phyloP scores from a whole-genome alignment of 37 sponge, comb jelly and placozoan genomes.

The Geodia barretti region DNA sequence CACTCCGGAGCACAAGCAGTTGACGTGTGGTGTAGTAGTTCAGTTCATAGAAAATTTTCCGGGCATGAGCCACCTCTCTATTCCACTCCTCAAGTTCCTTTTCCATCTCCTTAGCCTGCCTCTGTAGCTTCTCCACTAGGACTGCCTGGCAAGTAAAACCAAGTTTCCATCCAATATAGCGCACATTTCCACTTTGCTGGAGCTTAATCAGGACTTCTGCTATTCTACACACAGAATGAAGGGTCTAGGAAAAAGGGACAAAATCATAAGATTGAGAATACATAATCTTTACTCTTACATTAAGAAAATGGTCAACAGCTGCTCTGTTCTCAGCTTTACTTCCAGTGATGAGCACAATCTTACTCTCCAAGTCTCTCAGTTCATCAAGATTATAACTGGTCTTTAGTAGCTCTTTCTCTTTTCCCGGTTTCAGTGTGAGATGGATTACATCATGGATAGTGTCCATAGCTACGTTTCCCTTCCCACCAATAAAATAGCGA shows the following conservation, averaged over 20 bases:
- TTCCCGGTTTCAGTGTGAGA: constrained; percentile 16
- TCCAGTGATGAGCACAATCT: constrained; percentile 79
- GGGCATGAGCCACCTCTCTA: constrained; percentile 9
- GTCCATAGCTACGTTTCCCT: neutral
- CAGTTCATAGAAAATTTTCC: constrained; percentile 43
- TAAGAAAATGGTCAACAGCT: constrained; percentile 52
- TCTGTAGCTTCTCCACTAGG: constrained; percentile 13
- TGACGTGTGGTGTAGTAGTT: constrained; percentile 75
- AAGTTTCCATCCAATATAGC: constrained; percentile 43
- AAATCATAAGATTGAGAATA: neutral
- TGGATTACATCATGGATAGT: constrained; percentile 45
- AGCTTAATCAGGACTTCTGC: constrained; percentile 42
- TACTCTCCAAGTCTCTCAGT: constrained; percentile 78
- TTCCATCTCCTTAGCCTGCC: constrained; percentile 41
- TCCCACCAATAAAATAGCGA: constrained; percentile 32
- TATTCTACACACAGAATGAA: constrained; percentile 49
- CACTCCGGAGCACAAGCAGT: constrained; percentile 47
- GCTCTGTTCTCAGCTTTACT: constrained; percentile 50
- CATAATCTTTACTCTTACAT: constrained; percentile 28
- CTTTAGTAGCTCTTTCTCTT: constrained; percentile 21
- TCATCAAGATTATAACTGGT: constrained; percentile 59
- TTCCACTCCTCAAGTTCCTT: constrained; percentile 41
- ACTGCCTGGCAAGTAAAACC: neutral
- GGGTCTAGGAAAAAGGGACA: constrained; percentile 12
- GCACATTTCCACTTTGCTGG: constrained; percentile 47